Percentiles rank a stretch among this genome's conserved stretches.
These are phyloP conservation scores for Drosophila lini DNA, from an alignment of 1,140 invertebrate species.

Conservation along the genomic window DNA sequence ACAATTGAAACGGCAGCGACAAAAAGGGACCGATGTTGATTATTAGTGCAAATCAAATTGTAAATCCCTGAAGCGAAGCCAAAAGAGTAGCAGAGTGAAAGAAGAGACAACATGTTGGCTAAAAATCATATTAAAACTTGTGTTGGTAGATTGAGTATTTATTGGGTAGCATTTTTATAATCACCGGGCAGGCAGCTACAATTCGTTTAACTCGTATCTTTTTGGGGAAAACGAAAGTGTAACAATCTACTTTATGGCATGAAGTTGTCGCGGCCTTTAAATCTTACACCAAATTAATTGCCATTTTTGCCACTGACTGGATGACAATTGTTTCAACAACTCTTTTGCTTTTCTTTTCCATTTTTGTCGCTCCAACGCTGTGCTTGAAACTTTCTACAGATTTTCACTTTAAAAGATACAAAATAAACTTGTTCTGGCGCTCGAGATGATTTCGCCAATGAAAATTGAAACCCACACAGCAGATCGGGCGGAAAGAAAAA, in stretches of 20 bases:
- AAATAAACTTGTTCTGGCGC: conserved; percentile 59
- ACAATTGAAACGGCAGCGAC: conserved; percentile 11
- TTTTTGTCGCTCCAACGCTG: background rate
- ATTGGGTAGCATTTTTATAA: background rate
- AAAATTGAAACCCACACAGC: conserved; percentile 49
- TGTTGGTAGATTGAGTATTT: conserved; percentile 1
- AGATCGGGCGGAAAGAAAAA: background rate
- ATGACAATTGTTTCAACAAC: conserved; percentile 54
- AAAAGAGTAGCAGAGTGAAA: background rate
- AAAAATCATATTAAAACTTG: background rate
- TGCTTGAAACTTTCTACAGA: conserved; percentile 52
- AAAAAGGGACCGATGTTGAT: conserved; percentile 21
- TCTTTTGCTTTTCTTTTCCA: conserved; percentile 15
- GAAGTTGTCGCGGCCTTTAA: conserved; percentile 34
- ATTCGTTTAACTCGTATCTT: conserved; percentile 5
- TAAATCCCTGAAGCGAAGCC: conserved; percentile 16
- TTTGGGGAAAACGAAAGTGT: conserved; percentile 11
- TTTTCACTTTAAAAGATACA: conserved; percentile 57
- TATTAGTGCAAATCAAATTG: conserved; percentile 41
- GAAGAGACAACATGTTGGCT: conserved; percentile 18
- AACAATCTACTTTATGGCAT: conserved; percentile 26
- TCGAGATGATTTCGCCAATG: conserved; percentile 53
- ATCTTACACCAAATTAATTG: conserved; percentile 62
- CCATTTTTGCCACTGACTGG: conserved; percentile 49
- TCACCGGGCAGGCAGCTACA: background rate